Evolutionary conservation across 1,140 invertebrate species (phyloP).

Genomic region (Rhagoletis pomonella): DNA sequence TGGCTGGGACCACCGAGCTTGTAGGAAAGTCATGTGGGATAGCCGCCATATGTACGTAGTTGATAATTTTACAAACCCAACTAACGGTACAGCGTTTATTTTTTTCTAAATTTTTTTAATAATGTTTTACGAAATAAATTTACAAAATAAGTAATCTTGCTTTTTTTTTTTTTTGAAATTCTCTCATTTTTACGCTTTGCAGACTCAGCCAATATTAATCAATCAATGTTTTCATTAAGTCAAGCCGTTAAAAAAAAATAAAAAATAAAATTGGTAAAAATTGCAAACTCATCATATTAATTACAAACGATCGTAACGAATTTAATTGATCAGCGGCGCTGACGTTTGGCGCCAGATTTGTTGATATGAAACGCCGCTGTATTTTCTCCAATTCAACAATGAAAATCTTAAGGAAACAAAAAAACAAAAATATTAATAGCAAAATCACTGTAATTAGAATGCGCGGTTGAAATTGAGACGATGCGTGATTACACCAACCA

Average conservation of each 20-base stretch:
- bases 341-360: constrained; percentile 55
- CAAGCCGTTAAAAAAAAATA: neutral
- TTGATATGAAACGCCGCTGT: constrained; percentile 1
- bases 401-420: constrained; percentile 1
- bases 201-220: constrained; percentile 41
- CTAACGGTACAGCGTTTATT: neutral
- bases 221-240: constrained; percentile 55
- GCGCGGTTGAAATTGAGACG: neutral
- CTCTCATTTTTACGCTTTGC: neutral
- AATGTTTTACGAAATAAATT: neutral
- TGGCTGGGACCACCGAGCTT: constrained; percentile 20
- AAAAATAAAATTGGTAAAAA: neutral
- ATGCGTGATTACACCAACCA: neutral
- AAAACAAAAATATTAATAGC: constrained; percentile 8
- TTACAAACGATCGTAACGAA: constrained; percentile 73
- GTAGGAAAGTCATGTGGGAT: neutral
- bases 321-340: constrained; percentile 72
- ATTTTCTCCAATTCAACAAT: constrained; percentile 34
- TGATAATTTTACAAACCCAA: neutral
- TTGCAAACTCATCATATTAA: constrained; percentile 71
- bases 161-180: neutral
- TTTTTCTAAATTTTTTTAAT: neutral
- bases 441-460: constrained; percentile 51
- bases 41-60: too few species aligned
- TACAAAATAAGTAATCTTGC: neutral